Percentiles rank a stretch among this genome's conserved stretches.
Evolutionary conservation across 2,888 invertebrate species (phyloP).

Genomic region (Chaetogeoica ovagalla): DNA sequence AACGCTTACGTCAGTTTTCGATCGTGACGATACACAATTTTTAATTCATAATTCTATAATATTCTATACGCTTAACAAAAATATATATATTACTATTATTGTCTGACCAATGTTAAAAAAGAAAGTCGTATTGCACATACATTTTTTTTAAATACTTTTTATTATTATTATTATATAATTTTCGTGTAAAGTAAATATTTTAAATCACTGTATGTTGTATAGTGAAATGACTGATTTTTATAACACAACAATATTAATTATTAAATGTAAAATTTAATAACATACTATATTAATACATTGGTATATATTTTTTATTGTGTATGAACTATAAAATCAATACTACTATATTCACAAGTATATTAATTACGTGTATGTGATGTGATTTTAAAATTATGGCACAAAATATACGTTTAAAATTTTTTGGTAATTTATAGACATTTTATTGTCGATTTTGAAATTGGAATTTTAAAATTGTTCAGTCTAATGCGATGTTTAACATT

Average conservation of each 20-base stretch:
- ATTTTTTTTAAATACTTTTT: background rate
- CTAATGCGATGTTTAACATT: too few relatives aligned
- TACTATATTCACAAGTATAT: too few relatives aligned
- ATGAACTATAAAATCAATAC: too few relatives aligned
- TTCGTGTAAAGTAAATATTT: background rate
- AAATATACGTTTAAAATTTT: too few relatives aligned
- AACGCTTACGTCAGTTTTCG: conserved; percentile 68
- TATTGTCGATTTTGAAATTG: too few relatives aligned
- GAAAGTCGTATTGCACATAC: background rate
- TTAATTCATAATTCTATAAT: background rate
- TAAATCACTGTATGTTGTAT: conserved; percentile 8
- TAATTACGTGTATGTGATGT: too few relatives aligned
- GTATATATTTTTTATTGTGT: too few relatives aligned
- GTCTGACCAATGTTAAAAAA: background rate
- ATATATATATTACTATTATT: background rate
- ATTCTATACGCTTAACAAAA: background rate
- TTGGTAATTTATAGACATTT: too few relatives aligned
- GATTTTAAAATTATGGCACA: too few relatives aligned
- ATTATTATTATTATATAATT: background rate
- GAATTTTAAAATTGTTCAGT: too few relatives aligned
- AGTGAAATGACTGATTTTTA: conserved; percentile 38
- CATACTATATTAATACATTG: too few relatives aligned
- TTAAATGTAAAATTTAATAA: background rate
- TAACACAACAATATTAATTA: conserved; percentile 6
- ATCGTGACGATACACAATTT: conserved; percentile 4